Evolutionary conservation across 2,888 invertebrate species (phyloP).

Genomic region (Cybosia mesomella): DNA sequence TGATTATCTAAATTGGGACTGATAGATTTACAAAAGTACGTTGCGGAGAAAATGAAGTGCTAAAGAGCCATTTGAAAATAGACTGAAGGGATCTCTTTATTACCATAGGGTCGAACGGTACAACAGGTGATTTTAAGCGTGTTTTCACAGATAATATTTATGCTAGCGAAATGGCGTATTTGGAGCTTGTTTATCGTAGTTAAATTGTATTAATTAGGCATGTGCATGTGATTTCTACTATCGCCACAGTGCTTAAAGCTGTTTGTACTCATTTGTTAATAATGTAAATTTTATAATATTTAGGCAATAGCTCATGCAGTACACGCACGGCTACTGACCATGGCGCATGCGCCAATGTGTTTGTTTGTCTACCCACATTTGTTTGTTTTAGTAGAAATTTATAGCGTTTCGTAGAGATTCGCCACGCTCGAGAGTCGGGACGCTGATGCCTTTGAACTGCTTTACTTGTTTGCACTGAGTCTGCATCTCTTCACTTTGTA

Average conservation of each 20-base stretch:
- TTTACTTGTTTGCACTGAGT: slow-evolving; percentile 58
- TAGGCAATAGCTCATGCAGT: slow-evolving; percentile 47
- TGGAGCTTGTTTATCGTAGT: background rate
- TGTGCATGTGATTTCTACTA: slow-evolving; percentile 4
- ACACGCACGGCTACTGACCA: slow-evolving; percentile 40
- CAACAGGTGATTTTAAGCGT: slow-evolving; percentile 37
- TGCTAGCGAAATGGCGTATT: slow-evolving; percentile 3
- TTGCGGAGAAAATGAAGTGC: slow-evolving; percentile 32
- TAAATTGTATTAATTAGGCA: background rate
- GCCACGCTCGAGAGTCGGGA: slow-evolving; percentile 52
- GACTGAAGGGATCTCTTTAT: slow-evolving; percentile 37
- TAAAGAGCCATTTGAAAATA: slow-evolving; percentile 27
- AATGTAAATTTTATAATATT: slow-evolving; percentile 45
- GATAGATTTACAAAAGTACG: slow-evolving; percentile 46
- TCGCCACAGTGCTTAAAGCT: slow-evolving; percentile 8
- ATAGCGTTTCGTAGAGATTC: slow-evolving; percentile 72
- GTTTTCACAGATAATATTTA: slow-evolving; percentile 5
- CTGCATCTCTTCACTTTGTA: slow-evolving; percentile 57
- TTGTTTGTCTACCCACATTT: slow-evolving; percentile 69
- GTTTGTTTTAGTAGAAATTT: slow-evolving; percentile 82
- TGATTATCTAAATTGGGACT: slow-evolving; percentile 40
- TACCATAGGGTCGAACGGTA: slow-evolving; percentile 32
- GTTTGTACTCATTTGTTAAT: slow-evolving; percentile 42
- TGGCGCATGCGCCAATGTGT: slow-evolving; percentile 66
- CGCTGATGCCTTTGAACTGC: slow-evolving; percentile 70